Conservation (phyloP, 2,888 invertebrate species). For the Epinotia nisella region DNA sequence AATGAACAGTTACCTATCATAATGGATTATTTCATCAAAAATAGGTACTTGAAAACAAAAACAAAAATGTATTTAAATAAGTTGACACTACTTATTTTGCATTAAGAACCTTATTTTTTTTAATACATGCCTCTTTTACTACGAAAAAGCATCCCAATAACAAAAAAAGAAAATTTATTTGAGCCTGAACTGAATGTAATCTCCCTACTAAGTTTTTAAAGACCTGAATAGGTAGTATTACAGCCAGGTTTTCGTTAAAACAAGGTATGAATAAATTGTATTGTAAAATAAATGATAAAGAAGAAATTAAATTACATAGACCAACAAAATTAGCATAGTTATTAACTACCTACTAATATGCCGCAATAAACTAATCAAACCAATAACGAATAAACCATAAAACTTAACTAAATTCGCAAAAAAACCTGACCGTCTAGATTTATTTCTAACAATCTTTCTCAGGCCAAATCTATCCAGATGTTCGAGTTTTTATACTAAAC, state of each 20-base stretch:
- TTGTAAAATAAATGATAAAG: too few relatives aligned
- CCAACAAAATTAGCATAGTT: constrained; percentile 18
- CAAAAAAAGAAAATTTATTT: neutral
- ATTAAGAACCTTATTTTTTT: too few relatives aligned
- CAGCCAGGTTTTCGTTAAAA: neutral
- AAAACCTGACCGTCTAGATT: constrained; percentile 40
- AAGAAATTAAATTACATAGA: neutral
- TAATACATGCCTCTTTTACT: too few relatives aligned
- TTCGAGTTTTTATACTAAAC: constrained; percentile 74
- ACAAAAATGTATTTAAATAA: too few relatives aligned
- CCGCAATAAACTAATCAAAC: constrained; percentile 19
- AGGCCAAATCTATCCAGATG: constrained; percentile 74
- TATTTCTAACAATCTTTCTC: constrained; percentile 45
- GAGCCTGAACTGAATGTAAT: neutral
- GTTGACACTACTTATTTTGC: too few relatives aligned
- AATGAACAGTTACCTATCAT: constrained; percentile 21
- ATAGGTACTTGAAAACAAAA: neutral
- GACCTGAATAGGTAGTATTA: too few relatives aligned
- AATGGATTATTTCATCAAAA: neutral
- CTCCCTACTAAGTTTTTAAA: neutral
- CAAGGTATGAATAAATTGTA: neutral
- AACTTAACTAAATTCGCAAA: constrained; percentile 17
- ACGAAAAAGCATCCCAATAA: too few relatives aligned
- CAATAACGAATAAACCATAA: constrained; percentile 35
- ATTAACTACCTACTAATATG: constrained; percentile 1